These are phyloP conservation scores for Myanophis thanlyinensis DNA, from an alignment of 2,113 vertebrate genomes.

Conservation along the genomic window DNA sequence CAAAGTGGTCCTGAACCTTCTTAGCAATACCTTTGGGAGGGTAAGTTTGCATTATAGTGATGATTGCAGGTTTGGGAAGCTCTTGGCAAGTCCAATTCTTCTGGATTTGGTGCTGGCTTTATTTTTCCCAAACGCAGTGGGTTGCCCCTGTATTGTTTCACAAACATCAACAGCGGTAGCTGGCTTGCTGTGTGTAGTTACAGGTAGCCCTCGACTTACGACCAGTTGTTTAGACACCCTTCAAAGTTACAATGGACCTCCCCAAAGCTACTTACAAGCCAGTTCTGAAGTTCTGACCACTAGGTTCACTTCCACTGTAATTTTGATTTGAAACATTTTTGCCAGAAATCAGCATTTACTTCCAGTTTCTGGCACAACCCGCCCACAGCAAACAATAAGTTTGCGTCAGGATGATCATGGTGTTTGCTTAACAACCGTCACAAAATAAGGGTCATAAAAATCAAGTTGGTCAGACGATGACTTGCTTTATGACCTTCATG, in stretches of 20 bases:
- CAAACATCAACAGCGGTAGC: not conserved
- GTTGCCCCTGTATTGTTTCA: not conserved
- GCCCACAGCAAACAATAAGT: not conserved
- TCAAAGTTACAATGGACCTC: not conserved
- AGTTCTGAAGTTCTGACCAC: not conserved
- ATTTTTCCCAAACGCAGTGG: not conserved
- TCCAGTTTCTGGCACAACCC: not conserved
- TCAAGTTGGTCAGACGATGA: not conserved
- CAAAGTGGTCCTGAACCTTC: not conserved
- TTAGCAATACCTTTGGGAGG: not conserved
- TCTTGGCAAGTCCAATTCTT: not conserved
- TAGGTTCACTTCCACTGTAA: no score
- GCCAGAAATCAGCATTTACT: not conserved
- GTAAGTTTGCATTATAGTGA: not conserved
- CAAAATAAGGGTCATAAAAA: not conserved
- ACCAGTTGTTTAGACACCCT: not conserved
- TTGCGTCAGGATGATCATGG: not conserved
- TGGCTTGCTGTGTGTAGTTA: not conserved
- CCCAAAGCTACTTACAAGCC: not conserved
- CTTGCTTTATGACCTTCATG: not conserved
- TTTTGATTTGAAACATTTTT: not conserved
- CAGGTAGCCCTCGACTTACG: not conserved
- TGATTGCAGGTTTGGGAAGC: not conserved
- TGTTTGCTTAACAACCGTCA: not conserved
- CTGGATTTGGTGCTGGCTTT: not conserved